Evolutionary conservation across 64 coral and sea anemone species (phyloP).

Genomic region (Actinia equina): DNA sequence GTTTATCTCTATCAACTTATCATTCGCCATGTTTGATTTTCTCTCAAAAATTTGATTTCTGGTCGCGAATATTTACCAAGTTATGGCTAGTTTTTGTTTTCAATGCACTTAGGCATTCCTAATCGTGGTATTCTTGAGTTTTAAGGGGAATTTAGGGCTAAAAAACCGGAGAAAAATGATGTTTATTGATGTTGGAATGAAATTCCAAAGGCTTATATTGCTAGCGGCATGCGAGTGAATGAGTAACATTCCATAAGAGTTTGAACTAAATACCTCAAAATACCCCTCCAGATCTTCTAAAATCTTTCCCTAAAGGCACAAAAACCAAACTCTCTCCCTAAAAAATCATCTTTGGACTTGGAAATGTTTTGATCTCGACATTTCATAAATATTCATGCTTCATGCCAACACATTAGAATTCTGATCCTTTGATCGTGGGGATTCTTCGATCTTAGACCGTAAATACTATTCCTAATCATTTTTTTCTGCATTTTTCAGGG

Average conservation of each 20-base stretch:
- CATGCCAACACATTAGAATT: not conserved
- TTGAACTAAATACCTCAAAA: not conserved
- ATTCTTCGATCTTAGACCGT: not conserved
- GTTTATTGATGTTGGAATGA: not conserved
- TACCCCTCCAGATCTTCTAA: not conserved
- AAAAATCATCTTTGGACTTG: not conserved
- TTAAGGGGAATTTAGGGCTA: not conserved
- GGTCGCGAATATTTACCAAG: slow-evolving; percentile 8
- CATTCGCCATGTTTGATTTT: slow-evolving; percentile 21
- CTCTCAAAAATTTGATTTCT: slow-evolving; percentile 10
- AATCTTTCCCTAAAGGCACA: not conserved
- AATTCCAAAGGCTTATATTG: not conserved
- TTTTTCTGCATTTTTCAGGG: slow-evolving; percentile 50
- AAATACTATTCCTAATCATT: not conserved
- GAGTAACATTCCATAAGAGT: not conserved
- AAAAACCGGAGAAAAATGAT: not conserved
- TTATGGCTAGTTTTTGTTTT: not conserved
- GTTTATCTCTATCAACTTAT: slow-evolving; percentile 17
- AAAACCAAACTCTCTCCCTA: not conserved
- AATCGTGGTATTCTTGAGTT: not conserved
- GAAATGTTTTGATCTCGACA: not conserved
- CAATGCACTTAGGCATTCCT: not conserved
- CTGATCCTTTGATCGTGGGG: not conserved
- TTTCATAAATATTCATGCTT: slow-evolving; percentile 14
- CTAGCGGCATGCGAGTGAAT: not conserved